These are phyloP conservation scores for Calameuta pallipes DNA, from an alignment of 2,888 invertebrate genomes.

Conservation along the genomic window DNA sequence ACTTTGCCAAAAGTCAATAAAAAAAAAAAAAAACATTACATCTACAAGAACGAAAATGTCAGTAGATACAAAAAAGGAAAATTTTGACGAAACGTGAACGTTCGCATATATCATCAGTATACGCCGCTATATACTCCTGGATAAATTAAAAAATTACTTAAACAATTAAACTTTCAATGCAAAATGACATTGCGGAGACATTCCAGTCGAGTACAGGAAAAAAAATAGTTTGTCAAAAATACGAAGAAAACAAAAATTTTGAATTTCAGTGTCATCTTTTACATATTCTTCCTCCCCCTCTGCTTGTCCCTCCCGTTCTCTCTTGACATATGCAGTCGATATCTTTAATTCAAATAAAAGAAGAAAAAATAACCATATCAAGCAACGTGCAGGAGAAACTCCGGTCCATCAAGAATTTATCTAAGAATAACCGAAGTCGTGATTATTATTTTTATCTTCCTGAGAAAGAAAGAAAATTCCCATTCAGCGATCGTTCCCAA, in stretches of 20 bases:
- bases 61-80: background rate
- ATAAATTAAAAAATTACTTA: background rate
- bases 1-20: background rate
- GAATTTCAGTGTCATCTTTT: background rate
- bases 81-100: background rate
- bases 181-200: background rate
- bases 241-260: too few species aligned
- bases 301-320: too few species aligned
- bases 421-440: background rate
- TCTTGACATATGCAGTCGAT: background rate
- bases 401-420: background rate
- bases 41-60: background rate
- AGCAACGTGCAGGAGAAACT: background rate
- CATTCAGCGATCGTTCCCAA: background rate
- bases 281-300: background rate
- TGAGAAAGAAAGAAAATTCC: background rate
- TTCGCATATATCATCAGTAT: background rate
- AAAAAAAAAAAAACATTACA: background rate
- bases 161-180: background rate
- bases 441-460: background rate
- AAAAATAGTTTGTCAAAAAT: background rate
- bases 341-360: background rate
- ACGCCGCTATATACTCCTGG: background rate
- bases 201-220: background rate
- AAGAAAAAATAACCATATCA: background rate